Evolutionary conservation across 2,113 vertebrate genomes (phyloP).

Genomic region (Chloropsis cyanopogon): DNA sequence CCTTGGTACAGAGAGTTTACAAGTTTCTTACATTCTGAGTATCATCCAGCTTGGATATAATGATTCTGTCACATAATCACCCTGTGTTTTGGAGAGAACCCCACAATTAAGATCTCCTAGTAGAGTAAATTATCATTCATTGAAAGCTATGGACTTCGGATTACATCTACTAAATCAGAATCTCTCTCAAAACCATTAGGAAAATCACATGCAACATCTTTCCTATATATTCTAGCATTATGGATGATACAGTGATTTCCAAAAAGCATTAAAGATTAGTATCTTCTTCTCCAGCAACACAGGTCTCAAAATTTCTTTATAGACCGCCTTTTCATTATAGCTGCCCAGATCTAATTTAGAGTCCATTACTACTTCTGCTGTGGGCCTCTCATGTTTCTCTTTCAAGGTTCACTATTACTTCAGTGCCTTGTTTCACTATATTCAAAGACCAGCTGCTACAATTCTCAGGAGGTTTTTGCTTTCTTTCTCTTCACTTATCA

Average conservation of each 20-base stretch:
- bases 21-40: neutral
- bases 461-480: neutral
- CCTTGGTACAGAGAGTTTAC: neutral
- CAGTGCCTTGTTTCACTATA: neutral
- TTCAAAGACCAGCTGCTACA: neutral
- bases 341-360: neutral
- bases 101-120: neutral
- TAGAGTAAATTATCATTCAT: neutral
- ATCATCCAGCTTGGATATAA: neutral
- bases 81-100: neutral
- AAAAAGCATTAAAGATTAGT: neutral
- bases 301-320: neutral
- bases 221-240: neutral
- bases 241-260: neutral
- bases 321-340: neutral
- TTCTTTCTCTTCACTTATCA: neutral
- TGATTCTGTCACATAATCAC: neutral
- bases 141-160: neutral
- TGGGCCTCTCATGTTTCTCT: neutral
- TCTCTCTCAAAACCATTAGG: neutral
- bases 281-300: neutral
- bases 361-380: neutral
- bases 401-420: neutral
- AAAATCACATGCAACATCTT: neutral
- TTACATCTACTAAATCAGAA: neutral